A percentile compares a stretch with the other conserved stretches of the same genome.
phyloP scores from a whole-genome alignment of 2,888 invertebrate species.

The Machimus atricapillus region DNA sequence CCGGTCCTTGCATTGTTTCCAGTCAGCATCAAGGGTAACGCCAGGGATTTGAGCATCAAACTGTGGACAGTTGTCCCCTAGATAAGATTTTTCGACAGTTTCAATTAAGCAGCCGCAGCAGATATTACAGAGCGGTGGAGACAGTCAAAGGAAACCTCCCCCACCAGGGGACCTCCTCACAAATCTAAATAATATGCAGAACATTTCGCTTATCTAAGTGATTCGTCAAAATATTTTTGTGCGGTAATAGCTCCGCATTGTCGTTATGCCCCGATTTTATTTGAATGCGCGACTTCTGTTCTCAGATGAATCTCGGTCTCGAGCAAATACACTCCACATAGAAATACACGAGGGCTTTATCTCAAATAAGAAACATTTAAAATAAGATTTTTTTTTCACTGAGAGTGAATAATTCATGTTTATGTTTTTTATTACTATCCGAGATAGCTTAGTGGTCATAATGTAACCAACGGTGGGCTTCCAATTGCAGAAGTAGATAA shows the following conservation, averaged over 20 bases:
- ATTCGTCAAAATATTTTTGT: constrained; percentile 50
- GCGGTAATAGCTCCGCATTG: constrained; percentile 44
- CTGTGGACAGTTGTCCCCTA: neutral
- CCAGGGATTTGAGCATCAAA: constrained; percentile 25
- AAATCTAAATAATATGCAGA: constrained; percentile 50
- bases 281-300: constrained; percentile 8
- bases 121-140: neutral
- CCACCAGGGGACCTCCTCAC: neutral
- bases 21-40: neutral
- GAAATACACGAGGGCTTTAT: constrained; percentile 14
- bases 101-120: constrained; percentile 27
- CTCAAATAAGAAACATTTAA: neutral
- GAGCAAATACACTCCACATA: neutral
- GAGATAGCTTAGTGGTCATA: neutral
- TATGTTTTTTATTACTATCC: neutral
- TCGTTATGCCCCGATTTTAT: constrained; percentile 34
- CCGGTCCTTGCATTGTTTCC: constrained; percentile 9
- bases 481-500: neutral
- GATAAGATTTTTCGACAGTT: constrained; percentile 30
- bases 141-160: neutral
- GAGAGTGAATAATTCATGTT: neutral
- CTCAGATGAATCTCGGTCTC: neutral
- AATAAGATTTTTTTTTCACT: neutral
- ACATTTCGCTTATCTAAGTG: constrained; percentile 51
- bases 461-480: neutral